phyloP scores from a whole-genome alignment of 1,140 invertebrate species.

The Nephila pilipes region DNA sequence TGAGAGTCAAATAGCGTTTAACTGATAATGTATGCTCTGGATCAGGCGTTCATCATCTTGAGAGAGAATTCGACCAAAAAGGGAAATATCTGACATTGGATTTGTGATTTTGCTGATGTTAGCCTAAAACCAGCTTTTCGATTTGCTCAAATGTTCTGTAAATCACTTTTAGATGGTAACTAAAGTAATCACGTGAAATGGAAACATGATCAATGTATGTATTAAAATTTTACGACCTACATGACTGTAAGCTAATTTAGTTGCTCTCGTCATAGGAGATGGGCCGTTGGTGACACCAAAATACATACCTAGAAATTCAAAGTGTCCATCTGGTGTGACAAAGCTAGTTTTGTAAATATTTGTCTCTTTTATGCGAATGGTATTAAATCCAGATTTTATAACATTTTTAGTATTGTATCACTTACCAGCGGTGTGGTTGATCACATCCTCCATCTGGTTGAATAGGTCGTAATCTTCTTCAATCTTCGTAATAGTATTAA shows the following conservation, averaged over 20 bases:
- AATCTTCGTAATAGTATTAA: neutral
- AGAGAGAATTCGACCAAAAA: too few relatives aligned
- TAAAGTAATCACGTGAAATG: too few relatives aligned
- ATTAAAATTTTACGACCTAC: neutral
- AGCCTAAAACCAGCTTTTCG: neutral
- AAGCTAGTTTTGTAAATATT: neutral
- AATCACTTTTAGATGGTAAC: neutral
- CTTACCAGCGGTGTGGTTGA: neutral
- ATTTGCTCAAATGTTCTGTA: neutral
- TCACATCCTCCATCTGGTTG: neutral
- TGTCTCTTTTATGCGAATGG: neutral
- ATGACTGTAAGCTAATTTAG: too few relatives aligned
- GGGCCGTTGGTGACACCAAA: neutral
- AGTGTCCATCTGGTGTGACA: neutral
- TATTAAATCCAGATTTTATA: slow-evolving; percentile 10
- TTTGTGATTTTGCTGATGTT: neutral
- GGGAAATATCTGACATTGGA: too few relatives aligned
- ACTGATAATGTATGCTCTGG: slow-evolving; percentile 23
- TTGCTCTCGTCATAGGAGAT: neutral
- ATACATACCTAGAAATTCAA: neutral
- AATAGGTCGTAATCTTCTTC: neutral
- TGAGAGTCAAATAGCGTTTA: slow-evolving; percentile 1
- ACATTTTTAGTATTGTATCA: slow-evolving; percentile 1
- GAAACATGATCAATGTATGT: neutral
- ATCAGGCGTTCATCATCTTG: neutral